Evolutionary conservation across 1,140 invertebrate genomes (phyloP), one percentile per base, ranked within the genome.

Genomic region (Drosophila kohkoa): DNA sequence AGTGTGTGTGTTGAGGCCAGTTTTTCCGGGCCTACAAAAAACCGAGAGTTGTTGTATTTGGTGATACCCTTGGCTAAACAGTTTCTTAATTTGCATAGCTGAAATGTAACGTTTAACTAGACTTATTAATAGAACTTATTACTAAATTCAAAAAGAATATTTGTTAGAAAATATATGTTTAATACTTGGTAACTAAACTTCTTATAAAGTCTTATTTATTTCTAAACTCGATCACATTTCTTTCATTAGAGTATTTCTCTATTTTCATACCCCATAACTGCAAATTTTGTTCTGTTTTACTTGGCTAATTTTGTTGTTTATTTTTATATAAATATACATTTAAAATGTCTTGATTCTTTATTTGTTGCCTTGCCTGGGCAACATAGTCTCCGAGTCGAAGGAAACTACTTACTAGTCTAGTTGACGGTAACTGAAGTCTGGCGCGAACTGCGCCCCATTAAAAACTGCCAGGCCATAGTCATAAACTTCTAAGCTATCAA

Each of bases 401-500:
- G 52, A 10, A 38, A 55, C 52, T 55, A 55, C 52, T 38, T 38
- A 55, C 52, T 20, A 35, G 59, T 52, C 52, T 20, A 35, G 59
- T 52, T 16, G 45, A 35, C 8, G 30, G 41, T 15, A 65, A 51
- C 38, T 46, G n/a, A 30, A 41, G 46, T 62, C 64, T 54, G 49
- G 64, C 69, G 63, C 62, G 63, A 67, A 74, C 70, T 67, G 64
- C 81, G 80, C 69, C 81, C 68, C 85, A 89, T 89, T 89, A 83
- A 89, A 85, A 83, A 88, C 83, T 78, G 83, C 85, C 77, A 69
- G 67, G 83, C 80, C 85, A 79, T 54, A 89, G 85, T 89, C 85
- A 89, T 89, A 89, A 89, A 85, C 85, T 85, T 89, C 85, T 89
- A 77, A 89, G 85, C 85, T 89, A 89, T 89, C 85, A 89, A 89